Conservation (phyloP, 2,113 vertebrate genomes). For the western clawed frog (Xenopus tropicalis) region DNA sequence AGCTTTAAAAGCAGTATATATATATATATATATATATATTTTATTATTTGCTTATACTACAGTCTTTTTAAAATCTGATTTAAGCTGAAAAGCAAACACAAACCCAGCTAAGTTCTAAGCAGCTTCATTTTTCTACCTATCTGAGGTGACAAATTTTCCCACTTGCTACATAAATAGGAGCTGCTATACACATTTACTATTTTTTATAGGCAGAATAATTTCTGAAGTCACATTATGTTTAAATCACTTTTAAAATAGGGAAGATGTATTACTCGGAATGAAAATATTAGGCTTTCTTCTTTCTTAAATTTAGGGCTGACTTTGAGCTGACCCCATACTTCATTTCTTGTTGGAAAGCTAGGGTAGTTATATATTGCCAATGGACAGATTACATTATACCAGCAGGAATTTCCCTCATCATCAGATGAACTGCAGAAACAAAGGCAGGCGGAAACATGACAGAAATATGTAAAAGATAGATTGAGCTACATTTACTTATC, state of each 20-base stretch:
- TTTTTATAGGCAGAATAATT: slow-evolving; percentile 52
- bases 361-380: slow-evolving; percentile 61
- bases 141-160: slow-evolving; percentile 44
- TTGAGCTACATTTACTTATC: slow-evolving; percentile 57
- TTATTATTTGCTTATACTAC: too few species aligned
- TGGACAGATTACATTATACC: slow-evolving; percentile 58
- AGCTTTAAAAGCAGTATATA: too few species aligned
- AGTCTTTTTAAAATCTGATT: too few species aligned
- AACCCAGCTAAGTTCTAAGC: too few species aligned
- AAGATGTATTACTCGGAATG: slow-evolving; percentile 52
- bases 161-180: slow-evolving; percentile 40
- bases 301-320: slow-evolving; percentile 66
- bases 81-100: too few species aligned
- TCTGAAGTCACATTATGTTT: slow-evolving; percentile 54
- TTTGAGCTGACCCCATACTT: slow-evolving; percentile 60
- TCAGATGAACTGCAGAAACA: slow-evolving; percentile 59
- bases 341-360: slow-evolving; percentile 54
- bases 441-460: slow-evolving; percentile 52
- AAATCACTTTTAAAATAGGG: slow-evolving; percentile 59
- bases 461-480: slow-evolving; percentile 58
- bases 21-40: too few species aligned
- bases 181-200: slow-evolving; percentile 29
- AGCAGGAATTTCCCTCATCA: slow-evolving; percentile 57
- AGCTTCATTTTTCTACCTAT: slow-evolving; percentile 38
- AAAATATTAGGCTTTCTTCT: slow-evolving; percentile 58